A percentile compares a stretch with the other conserved stretches of the same genome.
These are phyloP conservation scores for Drosophila yooni DNA, from an alignment of 2,888 invertebrate species.

Conservation along the genomic window DNA sequence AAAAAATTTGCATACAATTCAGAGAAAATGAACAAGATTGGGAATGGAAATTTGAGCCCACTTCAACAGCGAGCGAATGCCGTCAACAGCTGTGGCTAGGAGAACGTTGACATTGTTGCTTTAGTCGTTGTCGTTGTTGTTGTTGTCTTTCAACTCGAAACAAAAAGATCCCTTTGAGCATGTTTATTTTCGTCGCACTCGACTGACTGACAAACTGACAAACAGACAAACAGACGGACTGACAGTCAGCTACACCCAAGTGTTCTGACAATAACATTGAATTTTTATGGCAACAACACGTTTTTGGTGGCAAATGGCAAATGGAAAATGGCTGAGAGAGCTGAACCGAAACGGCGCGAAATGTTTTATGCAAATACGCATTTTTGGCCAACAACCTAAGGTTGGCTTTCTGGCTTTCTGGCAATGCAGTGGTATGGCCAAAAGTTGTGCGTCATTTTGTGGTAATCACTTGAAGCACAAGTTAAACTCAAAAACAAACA, in stretches of 20 bases:
- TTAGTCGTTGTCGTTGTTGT: slow-evolving; percentile 5
- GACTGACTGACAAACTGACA: slow-evolving; percentile 6
- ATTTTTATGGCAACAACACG: slow-evolving; percentile 65
- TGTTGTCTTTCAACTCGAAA: slow-evolving; percentile 17
- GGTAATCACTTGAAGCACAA: slow-evolving; percentile 42
- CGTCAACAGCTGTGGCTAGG: slow-evolving; percentile 49
- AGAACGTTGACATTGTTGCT: slow-evolving; percentile 13
- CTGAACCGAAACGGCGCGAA: neutral
- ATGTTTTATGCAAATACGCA: slow-evolving; percentile 51
- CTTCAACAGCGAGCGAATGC: slow-evolving; percentile 23
- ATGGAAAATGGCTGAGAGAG: slow-evolving; percentile 20
- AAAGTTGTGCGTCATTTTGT: slow-evolving; percentile 38
- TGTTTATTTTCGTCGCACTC: slow-evolving; percentile 53
- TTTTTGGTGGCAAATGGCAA: slow-evolving; percentile 39
- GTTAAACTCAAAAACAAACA: slow-evolving; percentile 7
- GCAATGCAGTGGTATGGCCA: slow-evolving; percentile 7
- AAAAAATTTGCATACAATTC: slow-evolving; percentile 28
- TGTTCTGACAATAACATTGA: slow-evolving; percentile 66
- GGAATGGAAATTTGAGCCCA: neutral
- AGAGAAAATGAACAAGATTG: neutral
- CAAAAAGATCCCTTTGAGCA: slow-evolving; percentile 28
- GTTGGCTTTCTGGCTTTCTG: slow-evolving; percentile 51
- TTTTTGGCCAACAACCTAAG: slow-evolving; percentile 34
- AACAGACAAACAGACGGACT: slow-evolving; percentile 7
- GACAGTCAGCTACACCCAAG: slow-evolving; percentile 36